These are phyloP conservation scores for Orestias chungarensis DNA, from an alignment of 2,797 vertebrate genomes.

Conservation along the genomic window DNA sequence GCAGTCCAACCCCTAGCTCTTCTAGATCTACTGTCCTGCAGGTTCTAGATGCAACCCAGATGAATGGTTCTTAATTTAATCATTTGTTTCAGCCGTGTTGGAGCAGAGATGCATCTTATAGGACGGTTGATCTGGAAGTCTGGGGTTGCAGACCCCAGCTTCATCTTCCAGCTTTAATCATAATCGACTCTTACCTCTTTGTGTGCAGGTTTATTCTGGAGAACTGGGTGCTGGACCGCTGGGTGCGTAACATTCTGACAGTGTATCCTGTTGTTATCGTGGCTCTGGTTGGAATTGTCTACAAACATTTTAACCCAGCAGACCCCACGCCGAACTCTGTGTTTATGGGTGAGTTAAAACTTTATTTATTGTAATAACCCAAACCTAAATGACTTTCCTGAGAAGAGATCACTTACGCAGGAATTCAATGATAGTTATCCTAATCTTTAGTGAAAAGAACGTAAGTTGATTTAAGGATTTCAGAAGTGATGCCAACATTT, in stretches of 20 bases:
- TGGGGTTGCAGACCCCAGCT: too few relatives aligned
- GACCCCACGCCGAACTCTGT: constrained; percentile 69
- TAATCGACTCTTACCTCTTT: not conserved
- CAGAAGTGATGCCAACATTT: not conserved
- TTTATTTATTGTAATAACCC: not conserved
- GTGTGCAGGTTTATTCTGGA: constrained; percentile 82
- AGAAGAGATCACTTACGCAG: not conserved
- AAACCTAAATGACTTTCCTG: not conserved
- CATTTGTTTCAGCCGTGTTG: too few relatives aligned
- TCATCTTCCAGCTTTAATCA: not conserved
- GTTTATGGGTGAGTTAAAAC: constrained; percentile 77
- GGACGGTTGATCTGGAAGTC: too few relatives aligned
- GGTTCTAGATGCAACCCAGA: too few relatives aligned
- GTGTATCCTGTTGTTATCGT: constrained; percentile 82
- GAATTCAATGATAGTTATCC: not conserved
- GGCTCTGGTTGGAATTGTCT: constrained; percentile 73
- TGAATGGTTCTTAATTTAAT: too few relatives aligned
- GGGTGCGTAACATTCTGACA: constrained; percentile 82
- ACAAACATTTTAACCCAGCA: constrained; percentile 56
- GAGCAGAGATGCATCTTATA: too few relatives aligned
- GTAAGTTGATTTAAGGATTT: not conserved
- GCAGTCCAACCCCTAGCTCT: too few relatives aligned
- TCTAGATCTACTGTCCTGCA: too few relatives aligned
- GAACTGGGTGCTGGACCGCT: constrained; percentile 82
- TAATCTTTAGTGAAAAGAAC: not conserved